phyloP scores from a whole-genome alignment of 30 jellyfish, hydroid and myxozoan species.

The Aurelia aurita region DNA sequence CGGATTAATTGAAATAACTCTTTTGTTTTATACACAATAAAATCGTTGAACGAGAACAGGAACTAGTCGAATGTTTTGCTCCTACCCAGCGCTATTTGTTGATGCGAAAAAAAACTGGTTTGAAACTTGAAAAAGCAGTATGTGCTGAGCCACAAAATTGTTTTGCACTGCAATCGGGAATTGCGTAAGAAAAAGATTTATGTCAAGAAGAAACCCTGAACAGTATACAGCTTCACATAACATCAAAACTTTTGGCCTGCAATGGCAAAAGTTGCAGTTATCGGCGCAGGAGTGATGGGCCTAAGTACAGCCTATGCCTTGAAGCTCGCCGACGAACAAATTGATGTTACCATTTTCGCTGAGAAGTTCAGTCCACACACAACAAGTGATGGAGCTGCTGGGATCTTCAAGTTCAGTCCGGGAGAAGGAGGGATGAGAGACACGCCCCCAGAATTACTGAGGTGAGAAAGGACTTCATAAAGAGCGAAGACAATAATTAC shows the following conservation, averaged over 20 bases:
- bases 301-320: constrained; percentile 66
- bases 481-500: too few species aligned
- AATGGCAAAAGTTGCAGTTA: constrained; percentile 63
- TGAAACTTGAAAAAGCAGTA: too few species aligned
- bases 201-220: too few species aligned
- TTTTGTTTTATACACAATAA: too few species aligned
- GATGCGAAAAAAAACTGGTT: too few species aligned
- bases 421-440: neutral
- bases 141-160: too few species aligned
- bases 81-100: too few species aligned
- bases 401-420: constrained; percentile 42
- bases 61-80: too few species aligned
- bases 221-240: too few species aligned
- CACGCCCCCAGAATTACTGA: constrained; percentile 9
- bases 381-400: constrained; percentile 95
- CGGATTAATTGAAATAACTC: neutral
- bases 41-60: too few species aligned
- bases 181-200: too few species aligned
- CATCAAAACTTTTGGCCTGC: neutral
- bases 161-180: too few species aligned
- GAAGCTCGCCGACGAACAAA: constrained; percentile 22
- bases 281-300: constrained; percentile 90
- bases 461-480: neutral
- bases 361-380: constrained; percentile 78
- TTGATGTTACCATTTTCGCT: constrained; percentile 75